A percentile compares a stretch with the other conserved stretches of the same genome.
Evolutionary conservation across 2,113 vertebrate species (phyloP).

Genomic region (Microcebus murinus): DNA sequence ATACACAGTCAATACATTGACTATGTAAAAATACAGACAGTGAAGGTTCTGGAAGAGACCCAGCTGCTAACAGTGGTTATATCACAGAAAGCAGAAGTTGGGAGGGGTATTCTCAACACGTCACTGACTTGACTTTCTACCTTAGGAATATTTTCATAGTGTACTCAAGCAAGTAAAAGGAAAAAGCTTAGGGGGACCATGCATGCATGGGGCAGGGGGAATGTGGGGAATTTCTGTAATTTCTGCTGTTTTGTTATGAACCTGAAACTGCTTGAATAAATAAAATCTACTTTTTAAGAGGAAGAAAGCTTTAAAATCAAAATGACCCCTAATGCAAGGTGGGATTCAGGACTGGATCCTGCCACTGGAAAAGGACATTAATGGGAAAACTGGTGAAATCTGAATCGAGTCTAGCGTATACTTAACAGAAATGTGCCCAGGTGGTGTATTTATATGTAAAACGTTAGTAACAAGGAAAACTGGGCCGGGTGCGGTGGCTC

Average conservation of each 20-base stretch:
- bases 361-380: neutral
- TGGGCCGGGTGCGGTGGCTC: too few species aligned
- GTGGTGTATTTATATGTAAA: too few species aligned
- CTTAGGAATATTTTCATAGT: neutral
- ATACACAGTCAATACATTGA: too few species aligned
- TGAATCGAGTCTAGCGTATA: neutral
- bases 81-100: neutral
- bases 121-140: neutral
- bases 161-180: neutral
- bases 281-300: neutral
- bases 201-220: neutral
- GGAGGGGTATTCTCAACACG: neutral
- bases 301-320: neutral
- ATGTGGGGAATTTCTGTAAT: neutral
- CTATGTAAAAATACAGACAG: neutral
- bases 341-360: neutral
- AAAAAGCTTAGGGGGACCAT: too few species aligned
- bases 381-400: neutral
- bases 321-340: neutral
- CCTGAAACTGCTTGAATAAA: neutral
- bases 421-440: neutral
- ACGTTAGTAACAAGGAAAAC: neutral
- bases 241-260: neutral
- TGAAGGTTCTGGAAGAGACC: neutral
- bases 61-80: neutral